A percentile compares a stretch with the other conserved stretches of the same genome.
phyloP scores from a whole-genome alignment of 2,888 invertebrate species.

The Xanthia togata region DNA sequence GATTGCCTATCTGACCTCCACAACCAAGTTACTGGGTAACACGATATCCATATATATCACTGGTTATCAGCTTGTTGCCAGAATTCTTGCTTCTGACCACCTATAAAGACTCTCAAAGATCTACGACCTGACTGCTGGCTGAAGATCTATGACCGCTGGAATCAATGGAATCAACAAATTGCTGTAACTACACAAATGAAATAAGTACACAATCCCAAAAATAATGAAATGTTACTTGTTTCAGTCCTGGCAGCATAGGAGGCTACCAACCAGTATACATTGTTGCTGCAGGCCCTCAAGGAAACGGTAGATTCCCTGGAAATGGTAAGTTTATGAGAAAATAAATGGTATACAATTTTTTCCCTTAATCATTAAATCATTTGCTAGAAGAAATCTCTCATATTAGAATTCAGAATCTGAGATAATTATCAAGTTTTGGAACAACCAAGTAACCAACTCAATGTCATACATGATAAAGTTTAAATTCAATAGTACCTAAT shows the following conservation, averaged over 20 bases:
- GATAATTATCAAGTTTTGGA: neutral
- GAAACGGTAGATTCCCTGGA: constrained; percentile 75
- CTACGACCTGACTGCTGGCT: neutral
- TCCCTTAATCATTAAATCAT: too few relatives aligned
- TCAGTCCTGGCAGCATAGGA: constrained; percentile 83
- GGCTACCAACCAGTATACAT: constrained; percentile 87
- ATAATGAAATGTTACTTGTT: constrained; percentile 32
- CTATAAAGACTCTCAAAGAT: neutral
- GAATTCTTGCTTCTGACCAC: neutral
- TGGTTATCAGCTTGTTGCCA: neutral
- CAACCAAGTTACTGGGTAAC: neutral
- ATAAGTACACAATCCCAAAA: neutral
- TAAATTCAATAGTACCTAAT: neutral
- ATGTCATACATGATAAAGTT: neutral
- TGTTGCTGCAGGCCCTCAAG: constrained; percentile 83
- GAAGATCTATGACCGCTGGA: too few relatives aligned
- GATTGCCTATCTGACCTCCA: neutral
- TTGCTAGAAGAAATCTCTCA: neutral
- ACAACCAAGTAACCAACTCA: neutral
- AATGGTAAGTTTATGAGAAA: constrained; percentile 68
- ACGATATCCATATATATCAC: neutral
- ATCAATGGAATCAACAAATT: neutral
- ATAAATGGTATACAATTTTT: neutral
- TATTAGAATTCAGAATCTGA: neutral
- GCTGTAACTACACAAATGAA: neutral